phyloP scores from a whole-genome alignment of 2,797 vertebrate species.

The Prionace glauca region DNA sequence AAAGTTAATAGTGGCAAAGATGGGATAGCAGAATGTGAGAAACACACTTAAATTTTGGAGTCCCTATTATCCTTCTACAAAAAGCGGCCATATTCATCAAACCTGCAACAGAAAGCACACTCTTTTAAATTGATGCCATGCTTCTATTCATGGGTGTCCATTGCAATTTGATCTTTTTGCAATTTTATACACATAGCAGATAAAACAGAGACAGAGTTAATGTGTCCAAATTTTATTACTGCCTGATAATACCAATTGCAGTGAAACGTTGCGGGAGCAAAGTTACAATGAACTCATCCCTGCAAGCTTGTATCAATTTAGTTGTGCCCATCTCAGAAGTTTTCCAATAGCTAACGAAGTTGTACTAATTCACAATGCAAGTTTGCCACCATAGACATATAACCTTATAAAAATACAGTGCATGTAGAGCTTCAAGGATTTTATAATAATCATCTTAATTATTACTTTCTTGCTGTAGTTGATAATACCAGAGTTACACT shows the following conservation, averaged over 20 bases:
- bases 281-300: neutral
- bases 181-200: neutral
- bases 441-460: neutral
- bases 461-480: constrained; percentile 52
- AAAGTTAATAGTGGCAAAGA: too few relatives aligned
- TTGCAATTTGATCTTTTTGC: neutral
- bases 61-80: too few relatives aligned
- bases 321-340: neutral
- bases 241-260: neutral
- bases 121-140: neutral
- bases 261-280: neutral
- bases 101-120: neutral
- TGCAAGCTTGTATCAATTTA: neutral
- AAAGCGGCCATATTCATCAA: neutral
- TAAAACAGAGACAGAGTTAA: neutral
- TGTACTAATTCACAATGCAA: neutral
- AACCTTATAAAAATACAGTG: neutral
- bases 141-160: neutral
- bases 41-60: too few relatives aligned
- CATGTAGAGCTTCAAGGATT: neutral
- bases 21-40: too few relatives aligned
- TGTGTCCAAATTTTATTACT: neutral
- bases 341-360: neutral
- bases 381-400: neutral
- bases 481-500: constrained; percentile 74